Evolutionary conservation across 2,797 vertebrate species (phyloP).

Genomic region (Acestrorhynchus altus): DNA sequence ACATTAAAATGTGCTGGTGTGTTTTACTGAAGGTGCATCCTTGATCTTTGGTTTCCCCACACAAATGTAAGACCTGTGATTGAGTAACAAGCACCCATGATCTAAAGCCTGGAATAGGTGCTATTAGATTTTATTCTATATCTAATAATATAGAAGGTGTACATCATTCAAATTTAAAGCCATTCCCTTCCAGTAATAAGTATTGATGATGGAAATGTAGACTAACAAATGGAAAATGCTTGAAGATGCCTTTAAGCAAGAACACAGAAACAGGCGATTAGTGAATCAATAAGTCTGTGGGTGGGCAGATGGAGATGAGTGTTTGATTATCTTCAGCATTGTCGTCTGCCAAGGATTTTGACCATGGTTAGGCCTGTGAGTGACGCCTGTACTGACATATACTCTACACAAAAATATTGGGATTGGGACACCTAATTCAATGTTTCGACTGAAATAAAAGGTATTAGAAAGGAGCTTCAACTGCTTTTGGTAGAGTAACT

Average conservation of each 20-base stretch:
- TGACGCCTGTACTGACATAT: not conserved
- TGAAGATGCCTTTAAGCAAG: not conserved
- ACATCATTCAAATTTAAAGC: not conserved
- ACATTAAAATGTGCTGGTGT: not conserved
- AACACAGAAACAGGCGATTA: slow-evolving; percentile 2
- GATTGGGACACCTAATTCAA: too few species aligned
- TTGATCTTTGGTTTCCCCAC: not conserved
- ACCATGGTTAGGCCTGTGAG: not conserved
- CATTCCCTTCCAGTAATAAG: not conserved
- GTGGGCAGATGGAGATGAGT: not conserved
- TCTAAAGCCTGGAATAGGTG: not conserved
- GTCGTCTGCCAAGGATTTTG: not conserved
- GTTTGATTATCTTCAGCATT: not conserved
- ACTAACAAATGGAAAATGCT: slow-evolving; percentile 1
- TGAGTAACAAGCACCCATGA: not conserved
- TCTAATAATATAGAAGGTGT: not conserved
- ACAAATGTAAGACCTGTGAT: not conserved
- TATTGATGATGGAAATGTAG: not conserved
- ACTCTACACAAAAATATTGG: too few species aligned
- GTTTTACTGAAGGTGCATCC: not conserved
- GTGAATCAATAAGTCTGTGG: not conserved
- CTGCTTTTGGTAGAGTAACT: too few species aligned
- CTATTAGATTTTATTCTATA: not conserved
- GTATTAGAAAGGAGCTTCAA: too few species aligned
- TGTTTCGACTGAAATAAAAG: too few species aligned